phyloP scores from a whole-genome alignment of 2,888 invertebrate genomes.

The Oligia latruncula region DNA sequence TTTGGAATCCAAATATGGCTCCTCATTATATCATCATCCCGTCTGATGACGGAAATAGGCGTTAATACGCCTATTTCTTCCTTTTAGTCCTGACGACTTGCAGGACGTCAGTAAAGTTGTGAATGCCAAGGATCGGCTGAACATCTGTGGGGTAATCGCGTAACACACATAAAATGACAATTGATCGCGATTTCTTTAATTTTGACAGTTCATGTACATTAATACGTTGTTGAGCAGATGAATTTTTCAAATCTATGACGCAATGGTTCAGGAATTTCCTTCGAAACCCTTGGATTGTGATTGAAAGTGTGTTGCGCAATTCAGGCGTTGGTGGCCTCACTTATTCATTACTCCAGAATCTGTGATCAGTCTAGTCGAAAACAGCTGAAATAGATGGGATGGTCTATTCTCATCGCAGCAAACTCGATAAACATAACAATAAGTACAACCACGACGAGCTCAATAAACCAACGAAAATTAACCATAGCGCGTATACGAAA shows the following conservation, averaged over 20 bases:
- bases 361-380: background rate
- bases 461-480: conserved; percentile 19
- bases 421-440: conserved; percentile 9
- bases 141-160: background rate
- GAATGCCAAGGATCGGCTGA: background rate
- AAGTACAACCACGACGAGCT: background rate
- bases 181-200: background rate
- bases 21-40: background rate
- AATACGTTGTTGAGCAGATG: background rate
- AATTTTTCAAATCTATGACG: background rate
- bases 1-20: background rate
- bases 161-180: background rate
- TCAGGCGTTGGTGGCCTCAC: background rate
- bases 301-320: background rate
- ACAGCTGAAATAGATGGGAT: conserved; percentile 18
- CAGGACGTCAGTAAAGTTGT: background rate
- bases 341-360: background rate
- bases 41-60: no score
- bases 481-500: conserved; percentile 1
- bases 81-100: background rate
- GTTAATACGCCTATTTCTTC: background rate
- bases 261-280: background rate
- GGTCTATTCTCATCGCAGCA: conserved; percentile 19
- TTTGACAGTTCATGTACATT: background rate
- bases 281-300: background rate